Evolutionary conservation across 2,113 vertebrate species (phyloP), one percentile per base, ranked within the genome.

Genomic region (Cyprinodon variegatus): DNA sequence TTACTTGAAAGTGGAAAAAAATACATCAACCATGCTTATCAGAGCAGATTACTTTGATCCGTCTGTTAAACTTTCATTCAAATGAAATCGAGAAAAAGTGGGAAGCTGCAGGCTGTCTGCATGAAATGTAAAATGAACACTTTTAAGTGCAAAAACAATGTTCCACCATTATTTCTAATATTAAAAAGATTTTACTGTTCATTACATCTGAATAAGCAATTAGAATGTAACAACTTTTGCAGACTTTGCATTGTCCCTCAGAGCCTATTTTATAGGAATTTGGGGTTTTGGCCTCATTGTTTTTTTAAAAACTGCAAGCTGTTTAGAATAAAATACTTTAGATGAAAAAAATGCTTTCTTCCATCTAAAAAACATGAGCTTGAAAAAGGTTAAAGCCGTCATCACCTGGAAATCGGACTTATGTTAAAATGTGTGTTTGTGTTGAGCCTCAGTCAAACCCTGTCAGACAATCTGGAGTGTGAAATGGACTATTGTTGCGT

Each of bases 1-100:
- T 67, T n/a, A 70, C 22, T 37, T 10, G 65, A n/a, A 62, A 61
- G 64, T 75, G 59, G 73, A 74, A 45, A 39, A 11, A 13, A 65
- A 22, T 17, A 68, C 15, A 17, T 66, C 41, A 40, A 77, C 0
- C 36, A n/a, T 61, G 75, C 53, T 41, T 62, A 12, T 29, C 7
- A 70, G 4, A 3, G n/a, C 40, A 73, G 6, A 46, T 38, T 40
- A 36, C 4, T 13, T 37, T 61, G 29, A 72, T 68, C 20, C 7
- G 41, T 15, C 57, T 43, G 1, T 70, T 29, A 4, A 41, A 57
- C 2, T 39, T 65, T 43, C 4, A 38, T 41, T 60, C 13, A 64
- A 74, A 22, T 59, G 11, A 39, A 17, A 38, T 8, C 29, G 29
- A 39, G 14, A 63, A 4, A 38, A 20, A 5, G 9, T 9, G 17